Conservation (phyloP, 2,113 vertebrate species). For the Colaptes auratus region DNA sequence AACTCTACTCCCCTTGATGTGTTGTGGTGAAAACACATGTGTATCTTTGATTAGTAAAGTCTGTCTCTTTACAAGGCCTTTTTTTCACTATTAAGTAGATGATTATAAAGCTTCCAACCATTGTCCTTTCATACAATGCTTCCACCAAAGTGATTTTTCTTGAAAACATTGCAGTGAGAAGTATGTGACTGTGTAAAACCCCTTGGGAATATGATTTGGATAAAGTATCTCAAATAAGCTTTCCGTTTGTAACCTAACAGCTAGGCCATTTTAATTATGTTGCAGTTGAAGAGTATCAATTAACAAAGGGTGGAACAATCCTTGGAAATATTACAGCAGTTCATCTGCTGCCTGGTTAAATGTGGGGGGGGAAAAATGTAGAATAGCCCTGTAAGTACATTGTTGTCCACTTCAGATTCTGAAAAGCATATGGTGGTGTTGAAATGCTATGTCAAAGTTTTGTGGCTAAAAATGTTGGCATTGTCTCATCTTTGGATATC, state of each 20-base stretch:
- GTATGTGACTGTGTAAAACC: not conserved
- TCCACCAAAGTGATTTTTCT: not conserved
- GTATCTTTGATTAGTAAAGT: not conserved
- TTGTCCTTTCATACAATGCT: constrained; percentile 18
- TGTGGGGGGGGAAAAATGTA: too few species aligned
- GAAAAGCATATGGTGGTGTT: not conserved
- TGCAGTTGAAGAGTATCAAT: not conserved
- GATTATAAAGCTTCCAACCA: constrained; percentile 14
- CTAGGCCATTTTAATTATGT: not conserved
- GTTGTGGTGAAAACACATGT: not conserved
- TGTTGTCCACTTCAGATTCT: not conserved
- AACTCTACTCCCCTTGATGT: not conserved
- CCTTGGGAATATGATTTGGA: not conserved
- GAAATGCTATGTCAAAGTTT: not conserved
- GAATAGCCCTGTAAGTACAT: not conserved
- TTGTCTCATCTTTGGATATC: not conserved
- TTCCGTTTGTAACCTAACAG: not conserved
- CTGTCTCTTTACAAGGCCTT: not conserved
- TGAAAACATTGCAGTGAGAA: constrained; percentile 3
- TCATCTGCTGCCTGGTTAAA: not conserved
- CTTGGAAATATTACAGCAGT: not conserved
- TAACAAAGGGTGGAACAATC: constrained; percentile 1
- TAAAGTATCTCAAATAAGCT: not conserved
- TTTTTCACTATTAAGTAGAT: constrained; percentile 16
- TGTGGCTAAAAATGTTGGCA: not conserved